phyloP scores from a whole-genome alignment of 1,140 invertebrate species.

The Zelostemma sp. region DNA sequence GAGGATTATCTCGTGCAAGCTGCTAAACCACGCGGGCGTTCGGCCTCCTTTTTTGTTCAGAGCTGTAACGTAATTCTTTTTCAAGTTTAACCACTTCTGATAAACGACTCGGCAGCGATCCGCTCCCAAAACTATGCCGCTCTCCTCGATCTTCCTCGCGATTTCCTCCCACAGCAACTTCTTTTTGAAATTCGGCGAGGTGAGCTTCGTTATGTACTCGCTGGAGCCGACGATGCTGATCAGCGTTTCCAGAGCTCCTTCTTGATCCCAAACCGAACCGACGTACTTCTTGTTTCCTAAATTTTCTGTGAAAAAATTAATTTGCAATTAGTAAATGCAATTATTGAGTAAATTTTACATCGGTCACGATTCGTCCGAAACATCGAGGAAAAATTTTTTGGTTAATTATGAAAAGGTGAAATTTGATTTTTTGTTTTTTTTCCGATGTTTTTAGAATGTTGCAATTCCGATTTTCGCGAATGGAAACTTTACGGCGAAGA shows the following conservation, averaged over 20 bases:
- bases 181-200: constrained; percentile 39
- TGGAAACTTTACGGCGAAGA: no score
- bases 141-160: constrained; percentile 29
- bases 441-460: no score
- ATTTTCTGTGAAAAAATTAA: constrained; percentile 10
- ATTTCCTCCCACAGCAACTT: constrained; percentile 43
- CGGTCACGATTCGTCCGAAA: no score
- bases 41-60: constrained; percentile 34
- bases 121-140: constrained; percentile 20
- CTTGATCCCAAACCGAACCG: constrained; percentile 34
- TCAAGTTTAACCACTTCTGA: constrained; percentile 45
- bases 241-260: constrained; percentile 36
- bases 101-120: constrained; percentile 40
- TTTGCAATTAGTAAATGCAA: neutral
- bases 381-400: no score
- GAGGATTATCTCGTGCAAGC: constrained; percentile 29
- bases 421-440: no score
- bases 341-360: no score
- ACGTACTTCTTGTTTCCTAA: constrained; percentile 25
- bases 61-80: constrained; percentile 36
- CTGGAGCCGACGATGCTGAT: constrained; percentile 36
- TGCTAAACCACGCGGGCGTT: constrained; percentile 34
- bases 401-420: no score
- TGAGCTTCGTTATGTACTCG: constrained; percentile 36
- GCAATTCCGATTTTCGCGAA: no score